phyloP scores from a whole-genome alignment of 2,113 vertebrate species.

The Alethe diademata region DNA sequence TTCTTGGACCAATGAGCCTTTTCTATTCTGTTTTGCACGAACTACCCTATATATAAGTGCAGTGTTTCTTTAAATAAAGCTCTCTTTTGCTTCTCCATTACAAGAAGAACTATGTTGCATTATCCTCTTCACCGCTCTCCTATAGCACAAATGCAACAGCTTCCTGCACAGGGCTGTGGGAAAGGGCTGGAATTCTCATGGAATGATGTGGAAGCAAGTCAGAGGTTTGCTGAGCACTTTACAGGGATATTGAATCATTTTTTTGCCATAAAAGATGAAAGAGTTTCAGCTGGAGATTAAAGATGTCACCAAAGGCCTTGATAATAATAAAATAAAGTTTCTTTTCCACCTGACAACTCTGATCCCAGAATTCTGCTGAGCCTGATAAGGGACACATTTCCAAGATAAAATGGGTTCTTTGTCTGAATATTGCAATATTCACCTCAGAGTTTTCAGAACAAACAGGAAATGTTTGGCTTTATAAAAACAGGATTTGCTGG shows the following conservation, averaged over 20 bases:
- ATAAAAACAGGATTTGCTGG: background rate
- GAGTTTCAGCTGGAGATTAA: background rate
- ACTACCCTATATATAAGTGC: too few species aligned
- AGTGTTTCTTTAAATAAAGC: too few species aligned
- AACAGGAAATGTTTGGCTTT: background rate
- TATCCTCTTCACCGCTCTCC: too few species aligned
- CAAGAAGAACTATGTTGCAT: too few species aligned
- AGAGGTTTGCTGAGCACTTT: background rate
- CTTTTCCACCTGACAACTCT: background rate
- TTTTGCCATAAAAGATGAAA: background rate
- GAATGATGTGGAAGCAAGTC: background rate
- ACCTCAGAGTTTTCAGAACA: fast-evolving
- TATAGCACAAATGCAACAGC: too few species aligned
- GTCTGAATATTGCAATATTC: background rate
- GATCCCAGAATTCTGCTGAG: background rate
- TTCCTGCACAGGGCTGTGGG: background rate
- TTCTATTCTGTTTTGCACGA: too few species aligned
- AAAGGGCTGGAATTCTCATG: background rate
- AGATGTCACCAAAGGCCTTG: background rate
- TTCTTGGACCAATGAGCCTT: too few species aligned
- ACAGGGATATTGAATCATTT: background rate
- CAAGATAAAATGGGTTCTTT: background rate
- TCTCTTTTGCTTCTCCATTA: too few species aligned
- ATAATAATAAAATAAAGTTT: background rate
- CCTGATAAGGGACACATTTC: background rate